Conservation (phyloP, 92 coral and sea anemone genomes). For the Bergia sp. region DNA sequence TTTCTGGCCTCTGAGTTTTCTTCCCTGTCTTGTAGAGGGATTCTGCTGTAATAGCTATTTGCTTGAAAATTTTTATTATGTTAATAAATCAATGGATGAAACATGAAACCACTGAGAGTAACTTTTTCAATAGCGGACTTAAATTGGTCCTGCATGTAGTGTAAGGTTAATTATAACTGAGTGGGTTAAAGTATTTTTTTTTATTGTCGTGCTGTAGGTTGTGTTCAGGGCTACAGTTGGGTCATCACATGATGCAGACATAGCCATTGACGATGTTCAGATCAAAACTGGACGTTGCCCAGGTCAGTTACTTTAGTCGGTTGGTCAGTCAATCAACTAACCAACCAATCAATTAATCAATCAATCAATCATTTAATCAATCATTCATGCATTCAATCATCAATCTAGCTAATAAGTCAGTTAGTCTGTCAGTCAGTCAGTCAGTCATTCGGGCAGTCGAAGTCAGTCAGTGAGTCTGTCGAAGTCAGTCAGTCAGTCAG, state of each 20-base stretch:
- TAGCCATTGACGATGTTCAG: constrained; percentile 88
- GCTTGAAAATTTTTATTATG: no score
- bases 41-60: no score
- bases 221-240: constrained; percentile 93
- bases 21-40: no score
- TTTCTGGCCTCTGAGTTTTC: no score
- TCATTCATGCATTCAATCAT: neutral
- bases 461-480: neutral
- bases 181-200: neutral
- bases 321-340: no score
- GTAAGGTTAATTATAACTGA: no score
- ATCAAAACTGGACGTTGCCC: constrained; percentile 88
- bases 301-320: constrained; percentile 43
- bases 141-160: no score
- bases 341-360: neutral
- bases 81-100: no score
- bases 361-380: neutral
- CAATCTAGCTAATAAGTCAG: neutral
- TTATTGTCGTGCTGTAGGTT: constrained; percentile 54
- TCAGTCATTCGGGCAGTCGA: neutral
- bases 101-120: no score
- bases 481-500: no score
- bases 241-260: constrained; percentile 80
- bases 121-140: no score
- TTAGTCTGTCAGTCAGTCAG: neutral